Base-by-base conservation (phyloP, 2,113 vertebrate genomes). In the Sterrhoptilus dennistouni region DNA sequence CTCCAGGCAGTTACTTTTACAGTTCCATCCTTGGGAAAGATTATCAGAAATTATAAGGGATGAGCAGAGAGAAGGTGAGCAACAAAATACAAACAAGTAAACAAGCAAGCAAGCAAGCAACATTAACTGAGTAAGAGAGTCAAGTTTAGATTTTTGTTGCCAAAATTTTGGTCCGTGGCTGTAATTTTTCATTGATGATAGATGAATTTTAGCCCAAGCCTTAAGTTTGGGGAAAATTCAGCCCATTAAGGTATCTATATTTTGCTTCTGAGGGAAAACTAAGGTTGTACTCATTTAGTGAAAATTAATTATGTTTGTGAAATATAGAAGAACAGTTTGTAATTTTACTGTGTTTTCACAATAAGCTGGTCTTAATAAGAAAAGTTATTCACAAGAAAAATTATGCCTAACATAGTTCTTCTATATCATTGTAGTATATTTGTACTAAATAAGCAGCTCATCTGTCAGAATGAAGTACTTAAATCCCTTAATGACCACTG, bases 401-500 rank as follows among this genome's bases (percentile, higher is more conserved):
- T 82, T 85, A 91, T 45, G 52, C 65, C 64, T 94, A 80, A 47
- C 25, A 33, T 40, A 85, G 42, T 71, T 96, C 42, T 94, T 44
- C 71, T 72, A 53, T 4, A 4, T 44, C 80, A 90, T 84, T 75
- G 22, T 20, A 90, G 49, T 47, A 47, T 86, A 78, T 95, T 92
- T 95, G 57, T 63, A 92, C 69, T 87, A 94, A 87, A 79, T 61
- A 40, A 96, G 65, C 36, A 83, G 36, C 79, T 89, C 76, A 91
- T 94, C 45, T 53, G 80, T 95, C 96, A 96, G 80, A 56, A 63
- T 60, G 52, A 95, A 92, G 69, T 66, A 66, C 50, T 92, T 54
- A 88, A 74, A 82, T 92, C 77, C 57, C 87, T 95, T 76, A 89
- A 94, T 94, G 83, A 85, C 47, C 24, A 80, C 45, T 92, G 53